Percentiles rank a stretch among this genome's conserved stretches.
phyloP scores from a whole-genome alignment of 2,113 vertebrate genomes.

The Ramphastos sulfuratus region DNA sequence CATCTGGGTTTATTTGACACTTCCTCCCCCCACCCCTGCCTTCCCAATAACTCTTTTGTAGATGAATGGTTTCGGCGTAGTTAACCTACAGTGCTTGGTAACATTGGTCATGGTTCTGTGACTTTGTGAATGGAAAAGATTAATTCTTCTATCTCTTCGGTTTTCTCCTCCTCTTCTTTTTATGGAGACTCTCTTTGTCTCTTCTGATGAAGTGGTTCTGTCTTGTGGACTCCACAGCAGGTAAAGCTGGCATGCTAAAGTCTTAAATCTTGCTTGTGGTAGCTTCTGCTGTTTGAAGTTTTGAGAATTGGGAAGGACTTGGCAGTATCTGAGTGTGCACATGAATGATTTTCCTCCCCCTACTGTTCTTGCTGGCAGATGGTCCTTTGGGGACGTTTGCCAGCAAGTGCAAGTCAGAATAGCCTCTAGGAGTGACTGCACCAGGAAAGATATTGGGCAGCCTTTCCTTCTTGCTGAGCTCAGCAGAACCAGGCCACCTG shows the following conservation, averaged over 20 bases:
- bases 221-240: neutral
- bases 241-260: neutral
- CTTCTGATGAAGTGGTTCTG: neutral
- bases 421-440: neutral
- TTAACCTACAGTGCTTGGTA: neutral
- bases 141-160: neutral
- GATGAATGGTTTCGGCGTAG: neutral
- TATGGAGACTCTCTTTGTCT: neutral
- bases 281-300: neutral
- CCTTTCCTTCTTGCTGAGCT: neutral
- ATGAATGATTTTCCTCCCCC: neutral
- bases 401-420: constrained; percentile 11
- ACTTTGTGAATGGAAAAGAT: neutral
- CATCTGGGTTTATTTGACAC: neutral
- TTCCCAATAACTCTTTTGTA: neutral
- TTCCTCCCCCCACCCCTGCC: neutral
- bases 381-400: constrained; percentile 20
- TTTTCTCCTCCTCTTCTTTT: neutral
- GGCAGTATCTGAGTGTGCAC: neutral
- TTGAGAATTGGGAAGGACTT: neutral
- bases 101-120: neutral
- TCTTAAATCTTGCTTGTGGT: neutral
- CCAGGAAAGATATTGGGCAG: neutral
- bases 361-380: neutral
- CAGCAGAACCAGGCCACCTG: neutral